phyloP scores from a whole-genome alignment of 35 echinoderm and acorn worm genomes.

The Stichopus chloronotus region DNA sequence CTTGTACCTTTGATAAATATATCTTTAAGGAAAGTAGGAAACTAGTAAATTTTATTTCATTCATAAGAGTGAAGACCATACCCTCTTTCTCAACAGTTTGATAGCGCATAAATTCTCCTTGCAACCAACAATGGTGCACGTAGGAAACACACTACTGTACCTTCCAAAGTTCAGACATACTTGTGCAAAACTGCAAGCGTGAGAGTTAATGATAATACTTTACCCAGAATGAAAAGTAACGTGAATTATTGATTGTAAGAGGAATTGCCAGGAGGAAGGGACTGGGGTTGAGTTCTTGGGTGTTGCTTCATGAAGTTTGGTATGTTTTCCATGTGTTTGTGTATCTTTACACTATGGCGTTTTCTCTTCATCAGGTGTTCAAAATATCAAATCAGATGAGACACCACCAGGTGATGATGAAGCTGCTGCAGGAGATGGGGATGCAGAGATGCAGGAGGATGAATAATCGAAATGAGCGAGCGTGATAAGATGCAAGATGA shows the following conservation, averaged over 20 bases:
- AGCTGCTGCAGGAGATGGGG: background rate
- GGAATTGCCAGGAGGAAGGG: background rate
- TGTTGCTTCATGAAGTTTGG: background rate
- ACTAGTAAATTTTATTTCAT: too few relatives aligned
- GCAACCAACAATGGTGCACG: too few relatives aligned
- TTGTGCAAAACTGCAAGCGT: background rate
- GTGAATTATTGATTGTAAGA: background rate
- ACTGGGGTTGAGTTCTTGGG: background rate
- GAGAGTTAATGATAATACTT: background rate
- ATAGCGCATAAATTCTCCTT: too few relatives aligned
- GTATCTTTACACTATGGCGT: background rate
- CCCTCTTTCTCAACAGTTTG: too few relatives aligned
- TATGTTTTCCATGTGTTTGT: background rate
- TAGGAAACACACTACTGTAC: too few relatives aligned
- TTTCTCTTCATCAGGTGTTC: background rate
- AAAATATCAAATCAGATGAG: background rate
- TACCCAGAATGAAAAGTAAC: background rate
- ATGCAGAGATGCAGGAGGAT: constrained; percentile 7
- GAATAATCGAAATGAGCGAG: background rate
- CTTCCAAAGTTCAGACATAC: too few relatives aligned
- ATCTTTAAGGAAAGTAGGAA: too few relatives aligned
- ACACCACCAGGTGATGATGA: background rate
- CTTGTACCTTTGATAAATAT: too few relatives aligned
- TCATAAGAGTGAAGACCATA: too few relatives aligned
- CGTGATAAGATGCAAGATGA: background rate